A percentile compares a stretch with the other conserved stretches of the same genome.
phyloP scores from a whole-genome alignment of 2,888 invertebrate species.

The Cephus nigrinus region DNA sequence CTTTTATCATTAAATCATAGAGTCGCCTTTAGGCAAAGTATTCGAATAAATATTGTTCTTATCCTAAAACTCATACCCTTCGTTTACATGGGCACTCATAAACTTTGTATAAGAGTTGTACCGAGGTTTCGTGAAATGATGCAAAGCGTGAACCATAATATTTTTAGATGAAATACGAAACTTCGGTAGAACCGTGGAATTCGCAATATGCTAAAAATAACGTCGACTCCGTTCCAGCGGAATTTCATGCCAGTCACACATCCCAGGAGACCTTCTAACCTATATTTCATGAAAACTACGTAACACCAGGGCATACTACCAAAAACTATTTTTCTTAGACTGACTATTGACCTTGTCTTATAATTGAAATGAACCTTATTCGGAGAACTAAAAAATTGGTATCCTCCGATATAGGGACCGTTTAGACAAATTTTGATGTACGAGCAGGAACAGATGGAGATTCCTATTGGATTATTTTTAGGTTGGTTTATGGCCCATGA shows the following conservation, averaged over 20 bases:
- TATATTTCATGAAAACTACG: neutral
- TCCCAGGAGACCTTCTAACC: neutral
- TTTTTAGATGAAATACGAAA: constrained; percentile 32
- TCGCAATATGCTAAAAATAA: constrained; percentile 6
- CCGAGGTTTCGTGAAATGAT: neutral
- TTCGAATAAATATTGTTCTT: neutral
- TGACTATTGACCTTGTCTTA: neutral
- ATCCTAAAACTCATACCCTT: neutral
- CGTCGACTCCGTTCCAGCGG: constrained; percentile 4
- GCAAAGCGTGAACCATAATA: constrained; percentile 17
- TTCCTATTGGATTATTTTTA: neutral
- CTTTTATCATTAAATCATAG: constrained; percentile 16
- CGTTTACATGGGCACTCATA: neutral
- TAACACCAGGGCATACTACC: neutral
- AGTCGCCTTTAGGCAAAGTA: neutral
- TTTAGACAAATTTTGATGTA: neutral
- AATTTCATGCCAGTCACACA: constrained; percentile 4
- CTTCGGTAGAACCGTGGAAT: constrained; percentile 8
- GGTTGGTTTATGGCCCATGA: neutral
- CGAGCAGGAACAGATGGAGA: neutral
- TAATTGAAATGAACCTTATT: neutral
- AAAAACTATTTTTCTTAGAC: neutral
- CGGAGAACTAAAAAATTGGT: neutral
- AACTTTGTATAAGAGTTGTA: neutral
- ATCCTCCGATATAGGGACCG: neutral